Base-by-base conservation (phyloP, 2,888 invertebrate genomes). In the Lamproptera curius region DNA sequence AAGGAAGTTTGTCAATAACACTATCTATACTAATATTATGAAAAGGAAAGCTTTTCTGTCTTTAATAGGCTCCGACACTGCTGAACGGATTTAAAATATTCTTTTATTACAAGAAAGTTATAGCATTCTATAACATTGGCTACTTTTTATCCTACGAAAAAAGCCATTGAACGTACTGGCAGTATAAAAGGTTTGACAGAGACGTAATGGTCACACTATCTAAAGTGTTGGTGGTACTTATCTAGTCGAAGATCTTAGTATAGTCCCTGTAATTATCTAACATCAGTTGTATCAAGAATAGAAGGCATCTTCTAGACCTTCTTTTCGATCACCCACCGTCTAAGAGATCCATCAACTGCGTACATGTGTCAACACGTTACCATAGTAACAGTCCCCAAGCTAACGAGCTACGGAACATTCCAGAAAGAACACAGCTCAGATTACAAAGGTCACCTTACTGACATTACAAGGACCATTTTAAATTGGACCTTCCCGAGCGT, bases 291-390 rank as follows among this genome's bases (percentile, higher is more conserved):
- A n/a, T n/a, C n/a, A n/a, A n/a, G n/a, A n/a, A n/a, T n/a, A n/a
- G 63, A 66, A 81, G 80, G 81, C 72, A 75, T 82, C 77, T 81
- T 73, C 74, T 73, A 74, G 67, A 42, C 47, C 60, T 56, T 52
- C 50, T 51, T 49, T 42, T 51, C 51, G 55, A 55, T 52, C 53
- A 48, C 51, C 51, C 46, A n/a, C n/a, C n/a, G n/a, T n/a, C n/a
- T n/a, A n/a, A n/a, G n/a, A n/a, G 53, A 52, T 51, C 53, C 40
- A 57, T 61, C 56, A 56, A 59, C 61, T 55, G 53, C 45, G 63
- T 58, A 74, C 77, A 80, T 77, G 78, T 82, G 77, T 68, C 67
- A 67, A 58, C 51, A 58, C 61, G 73, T 74, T 67, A 68, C 63
- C 65, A 70, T 70, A 63, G 67, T 54, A 64, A 73, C 70, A 61